These are phyloP conservation scores for Diceros bicornis DNA, from an alignment of 2,797 vertebrate species.

Conservation along the genomic window DNA sequence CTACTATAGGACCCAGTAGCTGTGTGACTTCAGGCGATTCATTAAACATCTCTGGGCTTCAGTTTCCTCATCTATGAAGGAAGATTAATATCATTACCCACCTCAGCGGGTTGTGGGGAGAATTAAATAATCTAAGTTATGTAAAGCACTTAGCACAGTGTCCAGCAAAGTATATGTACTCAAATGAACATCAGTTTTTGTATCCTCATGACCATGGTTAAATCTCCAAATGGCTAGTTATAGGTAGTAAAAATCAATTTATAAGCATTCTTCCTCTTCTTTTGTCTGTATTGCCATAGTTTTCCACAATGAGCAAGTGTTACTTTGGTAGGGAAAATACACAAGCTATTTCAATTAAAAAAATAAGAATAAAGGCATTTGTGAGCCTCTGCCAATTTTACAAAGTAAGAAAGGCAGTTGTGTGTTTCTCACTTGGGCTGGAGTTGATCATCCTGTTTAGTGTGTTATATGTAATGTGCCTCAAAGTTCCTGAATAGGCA, in stretches of 20 bases:
- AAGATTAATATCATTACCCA: neutral
- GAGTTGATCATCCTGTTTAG: neutral
- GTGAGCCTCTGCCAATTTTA: conserved; percentile 23
- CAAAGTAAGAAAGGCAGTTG: conserved; percentile 39
- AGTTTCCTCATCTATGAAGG: conserved; percentile 34
- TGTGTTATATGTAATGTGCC: neutral
- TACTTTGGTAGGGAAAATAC: conserved; percentile 10
- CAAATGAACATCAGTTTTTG: conserved; percentile 18
- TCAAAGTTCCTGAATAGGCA: conserved; percentile 49
- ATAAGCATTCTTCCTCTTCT: conserved; percentile 2
- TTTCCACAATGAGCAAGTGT: conserved; percentile 59
- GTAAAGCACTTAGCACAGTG: conserved; percentile 20
- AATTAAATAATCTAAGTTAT: conserved; percentile 28
- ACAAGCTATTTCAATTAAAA: conserved; percentile 70
- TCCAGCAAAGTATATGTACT: conserved; percentile 4
- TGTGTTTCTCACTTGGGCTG: neutral
- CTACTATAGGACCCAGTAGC: neutral
- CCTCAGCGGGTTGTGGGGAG: neutral
- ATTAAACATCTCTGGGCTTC: conserved; percentile 29
- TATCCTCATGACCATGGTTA: conserved; percentile 8
- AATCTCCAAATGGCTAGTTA: conserved; percentile 54
- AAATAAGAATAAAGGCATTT: conserved; percentile 66
- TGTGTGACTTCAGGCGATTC: neutral
- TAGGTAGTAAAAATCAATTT: conserved; percentile 47
- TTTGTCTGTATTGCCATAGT: neutral